phyloP scores from a whole-genome alignment of 1,140 invertebrate species.

The Sinella curviseta region DNA sequence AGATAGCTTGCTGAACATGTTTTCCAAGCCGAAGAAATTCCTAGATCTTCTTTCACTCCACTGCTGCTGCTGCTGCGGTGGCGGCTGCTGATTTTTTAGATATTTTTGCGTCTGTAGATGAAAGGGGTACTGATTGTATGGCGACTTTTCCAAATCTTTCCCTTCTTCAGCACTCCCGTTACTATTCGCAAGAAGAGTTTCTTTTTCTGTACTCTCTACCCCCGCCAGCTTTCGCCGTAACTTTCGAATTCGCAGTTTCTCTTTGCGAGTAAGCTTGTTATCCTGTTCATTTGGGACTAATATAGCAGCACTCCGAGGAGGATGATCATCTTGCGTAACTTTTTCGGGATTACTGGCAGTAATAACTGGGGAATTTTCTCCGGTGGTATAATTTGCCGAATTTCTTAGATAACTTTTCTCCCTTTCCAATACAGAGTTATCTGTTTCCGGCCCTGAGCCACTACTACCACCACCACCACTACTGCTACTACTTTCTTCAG shows the following conservation, averaged over 20 bases:
- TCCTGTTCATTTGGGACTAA: neutral
- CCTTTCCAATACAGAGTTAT: neutral
- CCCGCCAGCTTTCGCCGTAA: neutral
- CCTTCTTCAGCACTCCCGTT: neutral
- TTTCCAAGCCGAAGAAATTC: neutral
- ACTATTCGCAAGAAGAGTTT: too few species aligned
- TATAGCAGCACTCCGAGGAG: neutral
- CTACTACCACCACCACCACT: neutral
- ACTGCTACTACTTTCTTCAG: neutral
- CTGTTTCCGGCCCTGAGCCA: neutral
- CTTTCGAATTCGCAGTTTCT: slow-evolving; percentile 1
- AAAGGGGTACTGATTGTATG: too few species aligned
- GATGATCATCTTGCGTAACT: neutral
- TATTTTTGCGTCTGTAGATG: neutral
- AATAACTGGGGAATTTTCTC: neutral
- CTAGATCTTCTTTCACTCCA: neutral
- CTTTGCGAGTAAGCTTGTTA: neutral
- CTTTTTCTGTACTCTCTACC: neutral
- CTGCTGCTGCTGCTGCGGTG: neutral
- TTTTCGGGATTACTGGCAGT: neutral
- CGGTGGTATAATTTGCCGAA: neutral
- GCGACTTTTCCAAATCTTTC: too few species aligned
- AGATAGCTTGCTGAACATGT: slow-evolving; percentile 10
- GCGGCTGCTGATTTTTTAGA: neutral
- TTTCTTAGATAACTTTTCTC: neutral